Percentiles rank a stretch among this genome's conserved stretches.
Evolutionary conservation across 2,888 invertebrate species (phyloP).

Genomic region (Andrena chrysosceles): DNA sequence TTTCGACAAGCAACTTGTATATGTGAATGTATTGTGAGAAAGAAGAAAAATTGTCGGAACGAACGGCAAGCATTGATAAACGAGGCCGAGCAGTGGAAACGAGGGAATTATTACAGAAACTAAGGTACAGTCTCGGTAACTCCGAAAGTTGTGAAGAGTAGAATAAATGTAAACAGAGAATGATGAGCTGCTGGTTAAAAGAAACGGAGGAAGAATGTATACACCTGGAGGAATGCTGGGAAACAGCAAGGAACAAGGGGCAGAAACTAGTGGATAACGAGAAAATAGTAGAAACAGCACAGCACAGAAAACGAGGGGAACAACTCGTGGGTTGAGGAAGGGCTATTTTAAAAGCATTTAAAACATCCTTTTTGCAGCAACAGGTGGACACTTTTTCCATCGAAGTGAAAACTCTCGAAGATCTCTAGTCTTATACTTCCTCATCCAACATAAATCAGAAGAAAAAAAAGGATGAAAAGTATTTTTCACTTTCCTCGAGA

Average conservation of each 20-base stretch:
- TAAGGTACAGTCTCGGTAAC: too few relatives aligned
- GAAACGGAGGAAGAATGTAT: too few relatives aligned
- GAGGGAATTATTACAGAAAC: too few relatives aligned
- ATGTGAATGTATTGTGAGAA: too few relatives aligned
- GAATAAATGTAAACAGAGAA: too few relatives aligned
- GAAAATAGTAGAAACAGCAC: not conserved
- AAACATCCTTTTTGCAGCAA: conserved; percentile 30
- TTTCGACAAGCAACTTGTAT: too few relatives aligned
- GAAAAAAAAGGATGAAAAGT: not conserved
- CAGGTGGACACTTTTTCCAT: conserved; percentile 41
- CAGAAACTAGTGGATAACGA: not conserved
- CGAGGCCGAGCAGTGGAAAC: too few relatives aligned
- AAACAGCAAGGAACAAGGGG: not conserved
- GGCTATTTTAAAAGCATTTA: conserved; percentile 34
- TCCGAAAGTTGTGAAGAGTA: too few relatives aligned
- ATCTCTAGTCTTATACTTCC: not conserved
- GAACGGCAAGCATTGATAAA: too few relatives aligned
- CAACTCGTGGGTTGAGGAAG: not conserved
- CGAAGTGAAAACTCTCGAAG: not conserved
- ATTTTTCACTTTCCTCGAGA: conserved; percentile 3
- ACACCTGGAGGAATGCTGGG: too few relatives aligned
- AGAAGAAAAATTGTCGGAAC: too few relatives aligned
- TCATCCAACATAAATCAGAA: not conserved
- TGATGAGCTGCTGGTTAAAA: too few relatives aligned
- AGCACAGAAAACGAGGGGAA: conserved; percentile 20